Conservation (phyloP, 2,888 invertebrate genomes). For the Parnassius apollo region DNA sequence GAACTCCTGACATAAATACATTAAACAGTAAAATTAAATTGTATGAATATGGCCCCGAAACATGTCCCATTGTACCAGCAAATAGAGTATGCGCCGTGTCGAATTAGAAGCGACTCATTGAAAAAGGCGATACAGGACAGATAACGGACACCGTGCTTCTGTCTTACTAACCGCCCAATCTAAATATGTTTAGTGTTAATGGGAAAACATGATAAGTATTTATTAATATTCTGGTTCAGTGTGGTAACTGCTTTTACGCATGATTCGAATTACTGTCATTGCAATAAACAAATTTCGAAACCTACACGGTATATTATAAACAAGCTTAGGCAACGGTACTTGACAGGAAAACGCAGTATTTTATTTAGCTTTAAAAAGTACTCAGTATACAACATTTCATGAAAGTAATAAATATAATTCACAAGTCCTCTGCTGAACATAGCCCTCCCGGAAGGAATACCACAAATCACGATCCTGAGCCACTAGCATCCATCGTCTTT, state of each 20-base stretch:
- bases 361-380: neutral
- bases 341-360: neutral
- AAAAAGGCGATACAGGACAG: slow-evolving; percentile 73
- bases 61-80: slow-evolving; percentile 65
- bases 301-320: slow-evolving; percentile 5
- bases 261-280: slow-evolving; percentile 24
- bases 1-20: slow-evolving; percentile 69
- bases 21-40: slow-evolving; percentile 51
- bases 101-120: slow-evolving; percentile 69
- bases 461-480: too few relatives aligned
- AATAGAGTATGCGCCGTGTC: slow-evolving; percentile 67
- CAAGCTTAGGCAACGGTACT: neutral
- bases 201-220: slow-evolving; percentile 14
- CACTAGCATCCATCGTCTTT: too few relatives aligned
- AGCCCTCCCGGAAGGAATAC: too few relatives aligned
- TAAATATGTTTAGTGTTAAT: slow-evolving; percentile 27
- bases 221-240: slow-evolving; percentile 15
- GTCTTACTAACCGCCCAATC: slow-evolving; percentile 39
- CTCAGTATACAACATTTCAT: too few relatives aligned
- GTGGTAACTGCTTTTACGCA: slow-evolving; percentile 23
- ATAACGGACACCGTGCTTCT: slow-evolving; percentile 55
- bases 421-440: too few relatives aligned
- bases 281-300: slow-evolving; percentile 22
- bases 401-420: too few relatives aligned
- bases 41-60: slow-evolving; percentile 67